These are phyloP conservation scores for Idaea biselata DNA, from an alignment of 2,888 invertebrate species.

Conservation along the genomic window DNA sequence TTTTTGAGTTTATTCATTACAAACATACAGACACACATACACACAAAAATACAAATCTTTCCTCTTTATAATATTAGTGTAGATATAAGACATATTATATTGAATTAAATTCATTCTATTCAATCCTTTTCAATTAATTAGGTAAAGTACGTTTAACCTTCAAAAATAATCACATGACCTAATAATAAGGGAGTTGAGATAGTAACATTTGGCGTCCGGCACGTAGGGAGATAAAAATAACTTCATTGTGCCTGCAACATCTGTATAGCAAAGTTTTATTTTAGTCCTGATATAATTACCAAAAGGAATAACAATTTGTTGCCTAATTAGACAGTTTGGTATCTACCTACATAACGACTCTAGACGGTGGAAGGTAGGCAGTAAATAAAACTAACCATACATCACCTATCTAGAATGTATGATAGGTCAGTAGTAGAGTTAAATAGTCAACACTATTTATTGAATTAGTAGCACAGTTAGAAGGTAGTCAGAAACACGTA, in stretches of 20 bases:
- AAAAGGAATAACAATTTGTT: constrained; percentile 27
- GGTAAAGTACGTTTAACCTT: constrained; percentile 6
- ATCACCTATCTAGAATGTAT: neutral
- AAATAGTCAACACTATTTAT: no score
- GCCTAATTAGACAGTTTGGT: neutral
- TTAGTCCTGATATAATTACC: neutral
- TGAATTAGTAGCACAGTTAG: no score
- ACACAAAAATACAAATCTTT: no score
- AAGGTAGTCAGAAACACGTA: no score
- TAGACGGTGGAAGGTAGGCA: neutral
- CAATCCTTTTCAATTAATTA: constrained; percentile 5
- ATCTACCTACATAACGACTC: neutral
- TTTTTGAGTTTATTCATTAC: no score
- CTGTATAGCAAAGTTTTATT: neutral
- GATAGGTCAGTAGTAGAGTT: no score
- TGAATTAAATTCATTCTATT: neutral
- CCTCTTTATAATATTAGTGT: no score
- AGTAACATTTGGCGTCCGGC: constrained; percentile 14
- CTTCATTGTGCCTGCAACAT: constrained; percentile 15
- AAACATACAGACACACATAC: no score
- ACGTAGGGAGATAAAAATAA: constrained; percentile 15
- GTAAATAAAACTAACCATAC: neutral
- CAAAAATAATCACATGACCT: constrained; percentile 14
- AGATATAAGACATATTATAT: no score
- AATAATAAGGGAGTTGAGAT: constrained; percentile 13